Base-by-base conservation (phyloP, 2,888 invertebrate species). In the Apotomis capreana region DNA sequence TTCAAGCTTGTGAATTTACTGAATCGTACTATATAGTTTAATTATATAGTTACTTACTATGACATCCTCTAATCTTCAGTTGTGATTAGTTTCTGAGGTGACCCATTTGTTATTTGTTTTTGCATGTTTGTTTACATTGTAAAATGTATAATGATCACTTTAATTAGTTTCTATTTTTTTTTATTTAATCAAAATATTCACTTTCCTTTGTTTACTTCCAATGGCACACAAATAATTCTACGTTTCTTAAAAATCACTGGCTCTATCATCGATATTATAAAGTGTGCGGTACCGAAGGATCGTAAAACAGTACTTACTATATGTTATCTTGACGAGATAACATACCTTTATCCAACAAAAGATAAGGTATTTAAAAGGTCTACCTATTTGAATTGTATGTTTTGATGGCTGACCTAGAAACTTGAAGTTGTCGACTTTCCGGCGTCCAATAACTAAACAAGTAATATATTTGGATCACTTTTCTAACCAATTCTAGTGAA, bases 301-400 rank as follows among this genome's bases (percentile, higher is more conserved):
- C 70, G 68, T 74, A 75, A 69, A 72, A 74, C 78, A 77, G 76
- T 79, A 81, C 81, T 81, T 79, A 81, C 81, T 81, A 79, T 74
- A 77, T 81, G 79, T 81, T 72, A 68, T 72, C 72, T 57, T 59
- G 72, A 52, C 68, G 55, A 71, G 72, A 72, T 72, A 72, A 63
- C 62, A 36, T 57, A 62, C 71, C 71, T 81, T 80, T 74, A 74
- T 77, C 77, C 74, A 57, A 74, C 76, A 76, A 74, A 75, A 84
- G 89, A 89, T 89, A 89, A 87, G 79, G 26, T 26, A 26, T 26
- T 26, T 26, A 26, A 2, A 26, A 68, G 26, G 58, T 54, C 60
- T 15, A 67, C 67, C 64, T 72, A 65, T 74, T 68, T 63, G 52
- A 59, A 63, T 74, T 72, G 77, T 76, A 60, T 71, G 70, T 76